phyloP scores from a whole-genome alignment of 2,113 vertebrate species.

The Microtus oregoni region DNA sequence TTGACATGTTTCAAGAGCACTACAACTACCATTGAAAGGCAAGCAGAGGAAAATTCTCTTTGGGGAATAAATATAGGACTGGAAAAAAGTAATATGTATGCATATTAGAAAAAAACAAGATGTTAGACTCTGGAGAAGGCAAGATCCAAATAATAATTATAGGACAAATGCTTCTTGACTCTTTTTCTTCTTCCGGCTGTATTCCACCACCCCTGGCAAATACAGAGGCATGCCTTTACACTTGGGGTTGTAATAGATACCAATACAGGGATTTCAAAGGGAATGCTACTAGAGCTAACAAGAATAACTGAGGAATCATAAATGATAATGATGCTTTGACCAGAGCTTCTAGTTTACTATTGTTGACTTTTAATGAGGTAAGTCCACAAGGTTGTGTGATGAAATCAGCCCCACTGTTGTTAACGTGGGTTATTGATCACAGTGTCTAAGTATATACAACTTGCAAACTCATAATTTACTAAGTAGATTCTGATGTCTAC shows the following conservation, averaged over 20 bases:
- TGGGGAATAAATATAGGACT: neutral
- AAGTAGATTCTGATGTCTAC: neutral
- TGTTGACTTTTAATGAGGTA: neutral
- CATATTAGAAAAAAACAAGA: neutral
- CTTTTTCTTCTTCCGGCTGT: neutral
- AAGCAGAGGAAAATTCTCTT: slow-evolving; percentile 12
- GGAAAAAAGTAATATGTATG: neutral
- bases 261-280: neutral
- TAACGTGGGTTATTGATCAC: neutral
- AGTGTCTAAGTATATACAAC: neutral
- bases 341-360: neutral
- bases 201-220: neutral
- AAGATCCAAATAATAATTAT: neutral
- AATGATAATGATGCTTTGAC: neutral
- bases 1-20: slow-evolving; percentile 50
- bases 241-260: neutral
- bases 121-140: neutral
- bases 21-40: slow-evolving; percentile 43
- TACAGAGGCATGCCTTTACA: neutral
- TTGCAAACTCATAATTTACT: neutral
- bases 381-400: neutral
- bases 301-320: neutral
- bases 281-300: neutral
- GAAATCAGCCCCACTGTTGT: neutral
- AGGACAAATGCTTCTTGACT: neutral